Evolutionary conservation across 2,888 invertebrate species (phyloP), one percentile per base, ranked within the genome.

Genomic region (Cynaeus angustus): DNA sequence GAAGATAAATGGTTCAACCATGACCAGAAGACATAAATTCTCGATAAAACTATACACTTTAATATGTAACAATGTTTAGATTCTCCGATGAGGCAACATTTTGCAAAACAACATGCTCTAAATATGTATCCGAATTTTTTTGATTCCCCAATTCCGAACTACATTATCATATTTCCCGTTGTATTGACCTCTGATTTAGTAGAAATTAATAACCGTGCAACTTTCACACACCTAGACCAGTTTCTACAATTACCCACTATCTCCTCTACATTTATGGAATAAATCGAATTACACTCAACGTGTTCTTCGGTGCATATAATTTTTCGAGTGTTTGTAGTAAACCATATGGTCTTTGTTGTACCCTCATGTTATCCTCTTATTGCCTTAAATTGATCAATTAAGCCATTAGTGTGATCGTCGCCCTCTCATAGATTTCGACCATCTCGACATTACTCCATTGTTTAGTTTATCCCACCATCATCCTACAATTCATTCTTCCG

Each of bases 401-500:
- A 21, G 38, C 12, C 10, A 30, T 45, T 41, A 38, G 56, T 56
- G 41, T 56, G 43, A 6, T 38, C 21, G 41, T 12, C 16, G 9
- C 8, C 13, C 5, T 50, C 10, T 14, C 10, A 16, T 21, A 8
- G 13, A 10, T 4, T 46, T 12, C 5, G 14, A 37, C 33, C 14
- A 26, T 33, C 21, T 21, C 21, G 21, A 12, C 21, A 46, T 58
- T 59, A 21, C 45, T 48, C n/a, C 33, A 61, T 50, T 64, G 43
- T 64, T 45, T 30, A 37, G 43, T 64, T 45, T 30, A 37, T 67
- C 58, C 66, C 66, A 67, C 66, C 66, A 59, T 28, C 30, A 46
- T n/a, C 43, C 43, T 12, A 52, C 30, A 41, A 58, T 56, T 66
- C 56, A 38, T 41, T 67, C 59, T 67, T 67, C 67, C 59, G 67